These are phyloP conservation scores for Daubentonia madagascariensis DNA, from an alignment of 2,113 vertebrate genomes.

Conservation along the genomic window DNA sequence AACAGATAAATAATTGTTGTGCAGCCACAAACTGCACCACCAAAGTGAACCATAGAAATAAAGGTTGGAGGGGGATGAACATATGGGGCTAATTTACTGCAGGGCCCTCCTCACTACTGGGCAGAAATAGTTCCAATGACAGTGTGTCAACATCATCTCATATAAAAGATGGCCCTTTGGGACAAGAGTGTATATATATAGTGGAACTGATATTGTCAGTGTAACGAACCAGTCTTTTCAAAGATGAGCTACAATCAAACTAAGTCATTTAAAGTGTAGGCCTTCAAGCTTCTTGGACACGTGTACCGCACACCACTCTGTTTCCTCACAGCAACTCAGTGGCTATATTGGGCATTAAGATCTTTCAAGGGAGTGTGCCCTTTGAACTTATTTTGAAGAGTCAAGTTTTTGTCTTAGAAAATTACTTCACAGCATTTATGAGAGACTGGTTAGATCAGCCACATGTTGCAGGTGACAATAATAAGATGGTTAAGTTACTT, in stretches of 20 bases:
- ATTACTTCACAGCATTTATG: constrained; percentile 15
- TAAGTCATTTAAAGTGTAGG: constrained; percentile 23
- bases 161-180: constrained; percentile 1
- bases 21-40: not conserved
- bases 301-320: not conserved
- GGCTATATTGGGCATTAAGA: not conserved
- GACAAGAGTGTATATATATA: not conserved
- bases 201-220: not conserved
- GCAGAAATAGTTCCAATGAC: not conserved
- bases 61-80: not conserved
- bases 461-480: not conserved
- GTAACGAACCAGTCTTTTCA: constrained; percentile 29
- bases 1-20: not conserved
- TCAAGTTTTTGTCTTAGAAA: constrained; percentile 20
- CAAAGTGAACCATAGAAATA: not conserved
- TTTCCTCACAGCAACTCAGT: not conserved
- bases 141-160: not conserved
- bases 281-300: not conserved
- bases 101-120: not conserved
- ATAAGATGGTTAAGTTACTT: not conserved
- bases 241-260: constrained; percentile 15
- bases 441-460: not conserved
- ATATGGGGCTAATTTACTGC: not conserved
- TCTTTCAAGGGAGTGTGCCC: not conserved
- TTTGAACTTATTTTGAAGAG: constrained; percentile 37